phyloP scores from a whole-genome alignment of 2,113 vertebrate genomes.

The Aythya baeri region DNA sequence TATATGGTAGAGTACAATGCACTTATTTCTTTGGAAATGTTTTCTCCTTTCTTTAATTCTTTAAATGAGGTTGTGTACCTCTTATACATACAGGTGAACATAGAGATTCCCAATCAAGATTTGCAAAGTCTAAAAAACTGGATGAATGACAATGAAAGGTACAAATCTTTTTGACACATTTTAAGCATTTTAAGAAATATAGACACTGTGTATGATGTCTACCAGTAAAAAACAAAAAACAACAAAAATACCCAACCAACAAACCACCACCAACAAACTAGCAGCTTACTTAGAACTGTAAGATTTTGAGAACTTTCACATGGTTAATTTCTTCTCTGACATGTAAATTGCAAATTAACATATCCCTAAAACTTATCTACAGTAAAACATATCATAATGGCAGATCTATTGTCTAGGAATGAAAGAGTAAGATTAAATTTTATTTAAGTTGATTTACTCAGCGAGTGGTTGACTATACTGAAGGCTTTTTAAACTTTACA shows the following conservation, averaged over 20 bases:
- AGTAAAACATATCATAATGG: neutral
- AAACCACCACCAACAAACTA: neutral
- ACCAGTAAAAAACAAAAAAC: too few species aligned
- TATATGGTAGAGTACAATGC: neutral
- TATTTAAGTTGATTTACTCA: neutral
- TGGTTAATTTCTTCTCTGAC: neutral
- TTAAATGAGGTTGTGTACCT: neutral
- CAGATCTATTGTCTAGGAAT: neutral
- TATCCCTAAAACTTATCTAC: neutral
- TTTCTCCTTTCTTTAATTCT: neutral
- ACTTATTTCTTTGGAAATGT: neutral
- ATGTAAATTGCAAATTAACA: neutral
- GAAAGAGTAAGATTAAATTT: neutral
- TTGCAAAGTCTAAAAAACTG: neutral
- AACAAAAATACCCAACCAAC: too few species aligned
- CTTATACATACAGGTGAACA: neutral
- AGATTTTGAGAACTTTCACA: neutral
- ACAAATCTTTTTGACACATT: neutral
- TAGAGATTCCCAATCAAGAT: neutral
- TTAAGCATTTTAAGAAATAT: neutral
- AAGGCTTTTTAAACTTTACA: neutral
- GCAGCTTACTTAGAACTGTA: neutral
- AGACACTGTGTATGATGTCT: neutral
- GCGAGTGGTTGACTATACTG: neutral
- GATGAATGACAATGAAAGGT: neutral